Evolutionary conservation across 2,888 invertebrate genomes (phyloP).

Genomic region (Amitus sp.): DNA sequence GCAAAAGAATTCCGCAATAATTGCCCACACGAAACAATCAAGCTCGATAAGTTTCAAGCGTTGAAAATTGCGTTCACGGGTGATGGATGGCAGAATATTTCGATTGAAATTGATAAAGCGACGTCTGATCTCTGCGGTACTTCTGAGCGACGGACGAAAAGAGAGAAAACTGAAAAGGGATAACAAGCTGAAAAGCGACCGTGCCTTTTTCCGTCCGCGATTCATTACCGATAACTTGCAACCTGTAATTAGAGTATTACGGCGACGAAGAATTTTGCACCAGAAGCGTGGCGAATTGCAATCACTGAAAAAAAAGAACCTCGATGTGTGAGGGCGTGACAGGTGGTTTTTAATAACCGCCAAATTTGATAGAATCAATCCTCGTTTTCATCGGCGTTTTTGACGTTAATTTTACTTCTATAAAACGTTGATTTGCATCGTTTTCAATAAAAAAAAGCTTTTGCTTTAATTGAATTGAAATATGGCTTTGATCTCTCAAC

Average conservation of each 20-base stretch:
- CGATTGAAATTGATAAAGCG: not conserved
- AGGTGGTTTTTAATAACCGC: conserved; percentile 31
- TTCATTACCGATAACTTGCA: conserved; percentile 27
- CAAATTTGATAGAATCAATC: not conserved
- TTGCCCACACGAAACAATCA: no score
- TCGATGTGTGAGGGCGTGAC: conserved; percentile 22
- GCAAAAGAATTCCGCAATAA: no score
- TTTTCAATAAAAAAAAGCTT: not conserved
- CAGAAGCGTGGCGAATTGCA: conserved; percentile 13
- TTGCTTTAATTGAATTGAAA: no score
- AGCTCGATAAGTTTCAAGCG: no score
- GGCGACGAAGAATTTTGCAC: conserved; percentile 15
- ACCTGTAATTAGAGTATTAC: conserved; percentile 31
- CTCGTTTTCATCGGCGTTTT: not conserved
- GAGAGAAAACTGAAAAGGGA: not conserved
- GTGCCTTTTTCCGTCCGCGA: conserved; percentile 8
- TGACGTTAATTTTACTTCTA: no score
- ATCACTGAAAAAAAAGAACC: conserved; percentile 13
- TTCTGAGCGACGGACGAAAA: not conserved
- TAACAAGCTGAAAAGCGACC: conserved; percentile 10
- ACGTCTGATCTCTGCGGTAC: not conserved
- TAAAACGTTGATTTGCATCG: no score
- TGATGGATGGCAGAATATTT: no score
- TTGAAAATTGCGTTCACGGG: no score
- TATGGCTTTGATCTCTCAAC: no score